Evolutionary conservation across 23 tunicate species (phyloP).

Genomic region (Ascidia mentula): DNA sequence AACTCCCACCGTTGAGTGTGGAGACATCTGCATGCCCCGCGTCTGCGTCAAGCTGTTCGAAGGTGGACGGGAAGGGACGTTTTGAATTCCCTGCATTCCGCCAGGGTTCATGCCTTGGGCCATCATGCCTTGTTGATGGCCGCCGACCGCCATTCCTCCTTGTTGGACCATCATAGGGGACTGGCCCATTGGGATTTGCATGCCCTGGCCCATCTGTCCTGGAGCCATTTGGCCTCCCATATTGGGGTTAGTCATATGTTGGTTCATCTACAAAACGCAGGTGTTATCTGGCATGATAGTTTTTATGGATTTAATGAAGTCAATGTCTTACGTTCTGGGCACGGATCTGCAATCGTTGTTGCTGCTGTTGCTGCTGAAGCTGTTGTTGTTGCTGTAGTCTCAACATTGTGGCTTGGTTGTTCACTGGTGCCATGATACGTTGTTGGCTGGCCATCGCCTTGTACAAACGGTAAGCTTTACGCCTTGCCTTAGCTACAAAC

Average conservation of each 20-base stretch:
- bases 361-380: conserved; percentile 14
- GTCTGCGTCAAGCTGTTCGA: conserved; percentile 48
- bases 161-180: conserved; percentile 59
- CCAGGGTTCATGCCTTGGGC: conserved; percentile 42
- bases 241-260: conserved; percentile 28
- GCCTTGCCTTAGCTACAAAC: no score
- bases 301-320: not conserved
- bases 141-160: conserved; percentile 18
- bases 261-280: conserved; percentile 13
- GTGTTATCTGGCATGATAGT: not conserved
- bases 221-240: conserved; percentile 29
- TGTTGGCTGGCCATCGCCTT: conserved; percentile 47
- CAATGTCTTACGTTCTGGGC: conserved; percentile 12
- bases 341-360: not conserved
- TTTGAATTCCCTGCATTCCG: conserved; percentile 5
- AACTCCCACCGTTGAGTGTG: conserved; percentile 33
- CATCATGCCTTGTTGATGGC: conserved; percentile 34
- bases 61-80: conserved; percentile 41
- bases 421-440: conserved; percentile 32
- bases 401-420: conserved; percentile 22
- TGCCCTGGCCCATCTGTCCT: conserved; percentile 47
- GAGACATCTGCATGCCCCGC: conserved; percentile 60
- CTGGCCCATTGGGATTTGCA: conserved; percentile 36
- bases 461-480: no score
- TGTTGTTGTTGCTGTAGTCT: conserved; percentile 30